A percentile compares a stretch with the other conserved stretches of the same genome.
These are phyloP conservation scores for Dione juno DNA, from an alignment of 2,888 invertebrate species.

Conservation along the genomic window DNA sequence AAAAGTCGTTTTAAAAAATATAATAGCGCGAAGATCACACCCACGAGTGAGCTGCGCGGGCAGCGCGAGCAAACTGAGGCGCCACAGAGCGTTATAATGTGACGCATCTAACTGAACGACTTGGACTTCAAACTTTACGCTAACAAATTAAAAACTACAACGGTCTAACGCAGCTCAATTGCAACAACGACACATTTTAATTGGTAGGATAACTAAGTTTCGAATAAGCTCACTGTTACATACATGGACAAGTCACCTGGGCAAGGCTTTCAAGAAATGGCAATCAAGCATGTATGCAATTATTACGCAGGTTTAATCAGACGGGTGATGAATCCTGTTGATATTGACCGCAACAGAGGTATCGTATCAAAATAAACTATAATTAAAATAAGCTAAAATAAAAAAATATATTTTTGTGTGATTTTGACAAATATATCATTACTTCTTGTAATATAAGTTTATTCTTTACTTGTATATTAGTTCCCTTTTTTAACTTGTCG, in stretches of 20 bases:
- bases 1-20: conserved; percentile 54
- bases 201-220: conserved; percentile 69
- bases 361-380: conserved; percentile 19
- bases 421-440: background rate
- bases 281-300: conserved; percentile 65
- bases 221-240: conserved; percentile 73
- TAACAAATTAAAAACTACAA: conserved; percentile 61
- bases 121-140: conserved; percentile 80
- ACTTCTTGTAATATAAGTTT: background rate
- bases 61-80: conserved; percentile 78
- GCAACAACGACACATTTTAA: conserved; percentile 54
- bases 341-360: conserved; percentile 50
- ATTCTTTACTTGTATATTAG: background rate
- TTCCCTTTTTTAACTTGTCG: background rate
- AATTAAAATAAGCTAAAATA: background rate
- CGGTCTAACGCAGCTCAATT: conserved; percentile 45
- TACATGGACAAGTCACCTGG: conserved; percentile 72
- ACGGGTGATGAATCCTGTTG: conserved; percentile 54
- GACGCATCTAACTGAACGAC: conserved; percentile 66
- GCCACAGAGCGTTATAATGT: conserved; percentile 67
- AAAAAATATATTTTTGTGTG: background rate
- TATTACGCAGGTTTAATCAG: conserved; percentile 62
- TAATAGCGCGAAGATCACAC: conserved; percentile 51
- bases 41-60: conserved; percentile 79
- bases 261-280: conserved; percentile 73